These are phyloP conservation scores for Poecile atricapillus DNA, from an alignment of 2,113 vertebrate genomes.

Conservation along the genomic window DNA sequence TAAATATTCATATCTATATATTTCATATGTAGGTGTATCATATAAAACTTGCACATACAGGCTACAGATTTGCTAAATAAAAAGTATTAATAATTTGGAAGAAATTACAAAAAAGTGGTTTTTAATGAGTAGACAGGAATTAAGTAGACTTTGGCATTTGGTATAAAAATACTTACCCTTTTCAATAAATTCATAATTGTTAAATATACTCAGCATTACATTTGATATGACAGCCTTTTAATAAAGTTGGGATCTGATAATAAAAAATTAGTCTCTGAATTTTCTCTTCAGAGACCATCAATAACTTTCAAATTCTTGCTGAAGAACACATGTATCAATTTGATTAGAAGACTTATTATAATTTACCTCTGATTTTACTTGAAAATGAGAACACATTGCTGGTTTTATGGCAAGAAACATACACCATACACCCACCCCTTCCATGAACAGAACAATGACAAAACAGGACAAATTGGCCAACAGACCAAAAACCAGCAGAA, in stretches of 20 bases:
- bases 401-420: not conserved
- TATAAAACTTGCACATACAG: not conserved
- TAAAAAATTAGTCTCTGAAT: not conserved
- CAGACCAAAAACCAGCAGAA: fast-evolving
- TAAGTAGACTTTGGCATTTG: not conserved
- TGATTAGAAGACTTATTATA: not conserved
- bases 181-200: not conserved
- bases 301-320: not conserved
- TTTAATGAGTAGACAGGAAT: not conserved
- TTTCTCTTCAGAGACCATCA: not conserved
- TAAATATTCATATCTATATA: not conserved
- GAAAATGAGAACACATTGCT: not conserved
- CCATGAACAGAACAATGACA: not conserved
- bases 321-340: not conserved
- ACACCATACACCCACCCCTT: not conserved
- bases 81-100: not conserved
- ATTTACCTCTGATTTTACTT: not conserved
- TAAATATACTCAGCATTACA: not conserved
- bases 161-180: not conserved
- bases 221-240: not conserved
- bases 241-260: not conserved
- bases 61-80: not conserved
- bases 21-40: not conserved
- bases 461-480: not conserved
- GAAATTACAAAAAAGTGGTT: not conserved